A percentile compares a stretch with the other conserved stretches of the same genome.
These are phyloP conservation scores for Elaphurus davidianus DNA, from an alignment of 2,113 vertebrate genomes.

Conservation along the genomic window DNA sequence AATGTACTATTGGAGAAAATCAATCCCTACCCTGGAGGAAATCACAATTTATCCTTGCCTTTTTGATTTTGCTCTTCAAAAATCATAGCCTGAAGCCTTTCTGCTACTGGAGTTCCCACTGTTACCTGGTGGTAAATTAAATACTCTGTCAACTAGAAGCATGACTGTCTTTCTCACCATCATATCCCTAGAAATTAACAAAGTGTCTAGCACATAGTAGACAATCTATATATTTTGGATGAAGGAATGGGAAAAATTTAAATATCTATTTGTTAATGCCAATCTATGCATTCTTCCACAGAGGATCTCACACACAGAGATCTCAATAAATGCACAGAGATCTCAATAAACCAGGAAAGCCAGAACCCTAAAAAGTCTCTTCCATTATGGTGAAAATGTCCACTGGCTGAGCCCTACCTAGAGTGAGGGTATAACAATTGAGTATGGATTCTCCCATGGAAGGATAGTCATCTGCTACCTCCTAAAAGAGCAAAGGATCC, in stretches of 20 bases:
- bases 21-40: background rate
- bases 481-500: background rate
- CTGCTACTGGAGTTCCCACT: background rate
- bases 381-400: background rate
- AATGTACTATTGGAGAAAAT: background rate
- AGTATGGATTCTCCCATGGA: background rate
- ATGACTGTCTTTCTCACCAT: background rate
- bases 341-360: background rate
- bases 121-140: background rate
- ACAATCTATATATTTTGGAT: background rate
- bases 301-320: background rate
- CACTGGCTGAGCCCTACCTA: background rate
- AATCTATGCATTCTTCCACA: background rate
- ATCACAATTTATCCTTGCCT: background rate
- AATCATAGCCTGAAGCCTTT: background rate
- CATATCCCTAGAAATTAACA: background rate
- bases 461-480: background rate
- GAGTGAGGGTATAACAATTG: background rate
- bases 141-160: background rate
- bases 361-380: slow-evolving; percentile 9
- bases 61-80: background rate
- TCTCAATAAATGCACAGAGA: background rate
- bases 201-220: background rate
- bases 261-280: background rate
- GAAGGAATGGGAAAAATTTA: background rate